Percentiles rank a stretch among this genome's conserved stretches.
These are phyloP conservation scores for Catagonus wagneri DNA, from an alignment of 2,113 vertebrate species.

Conservation along the genomic window DNA sequence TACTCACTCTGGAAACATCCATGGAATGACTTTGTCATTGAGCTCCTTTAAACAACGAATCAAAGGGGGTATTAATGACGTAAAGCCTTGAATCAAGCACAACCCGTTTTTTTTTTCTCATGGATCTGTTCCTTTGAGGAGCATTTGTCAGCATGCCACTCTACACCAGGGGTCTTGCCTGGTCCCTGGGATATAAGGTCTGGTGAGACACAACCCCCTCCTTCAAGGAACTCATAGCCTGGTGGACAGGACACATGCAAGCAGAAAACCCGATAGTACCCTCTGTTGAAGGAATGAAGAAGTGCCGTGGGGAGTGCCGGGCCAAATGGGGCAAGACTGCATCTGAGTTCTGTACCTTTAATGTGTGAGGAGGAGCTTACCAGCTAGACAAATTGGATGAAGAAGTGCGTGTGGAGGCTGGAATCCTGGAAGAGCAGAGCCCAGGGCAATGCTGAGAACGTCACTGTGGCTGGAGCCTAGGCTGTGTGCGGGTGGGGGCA, in stretches of 20 bases:
- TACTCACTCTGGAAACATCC: not conserved
- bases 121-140: not conserved
- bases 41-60: not conserved
- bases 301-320: not conserved
- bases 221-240: not conserved
- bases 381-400: not conserved
- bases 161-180: not conserved
- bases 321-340: not conserved
- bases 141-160: not conserved
- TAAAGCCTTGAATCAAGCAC: not conserved
- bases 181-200: not conserved
- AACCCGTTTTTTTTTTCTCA: not conserved
- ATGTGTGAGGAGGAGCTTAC: not conserved
- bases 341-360: not conserved
- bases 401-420: not conserved
- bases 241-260: too few species aligned
- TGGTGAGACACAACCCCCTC: not conserved
- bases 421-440: not conserved
- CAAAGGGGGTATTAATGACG: not conserved
- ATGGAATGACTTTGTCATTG: not conserved
- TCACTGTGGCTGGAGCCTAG: not conserved
- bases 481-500: accelerated
- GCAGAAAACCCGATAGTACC: not conserved
- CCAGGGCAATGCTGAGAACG: accelerated
- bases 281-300: not conserved